phyloP scores from a whole-genome alignment of 2,113 vertebrate species.

The Gopherus evgoodei region DNA sequence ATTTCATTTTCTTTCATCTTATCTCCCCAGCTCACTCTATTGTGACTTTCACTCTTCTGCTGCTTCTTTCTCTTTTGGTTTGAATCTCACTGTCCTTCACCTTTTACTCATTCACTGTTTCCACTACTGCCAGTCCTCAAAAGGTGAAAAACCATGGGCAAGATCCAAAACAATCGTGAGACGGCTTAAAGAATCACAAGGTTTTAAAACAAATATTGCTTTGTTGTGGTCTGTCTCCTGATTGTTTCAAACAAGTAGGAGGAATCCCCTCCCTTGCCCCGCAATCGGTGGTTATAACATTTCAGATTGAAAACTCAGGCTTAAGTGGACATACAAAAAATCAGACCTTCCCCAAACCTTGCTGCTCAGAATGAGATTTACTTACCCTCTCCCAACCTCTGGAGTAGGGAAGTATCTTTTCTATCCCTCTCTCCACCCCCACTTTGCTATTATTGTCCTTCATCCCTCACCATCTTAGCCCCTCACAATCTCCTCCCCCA shows the following conservation, averaged over 20 bases:
- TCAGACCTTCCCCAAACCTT: too few species aligned
- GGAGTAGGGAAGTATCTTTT: not conserved
- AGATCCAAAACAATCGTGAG: not conserved
- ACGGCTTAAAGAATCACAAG: not conserved
- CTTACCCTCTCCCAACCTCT: not conserved
- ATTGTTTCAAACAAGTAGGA: not conserved
- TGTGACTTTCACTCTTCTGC: not conserved
- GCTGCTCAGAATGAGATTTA: not conserved
- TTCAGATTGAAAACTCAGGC: not conserved
- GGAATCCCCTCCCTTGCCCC: not conserved
- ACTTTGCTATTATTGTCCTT: not conserved
- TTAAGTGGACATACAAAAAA: not conserved
- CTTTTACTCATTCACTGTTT: not conserved
- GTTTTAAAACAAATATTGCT: not conserved
- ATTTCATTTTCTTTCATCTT: not conserved
- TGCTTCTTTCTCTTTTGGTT: not conserved
- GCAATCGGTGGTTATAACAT: not conserved
- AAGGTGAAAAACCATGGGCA: not conserved
- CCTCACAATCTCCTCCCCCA: not conserved
- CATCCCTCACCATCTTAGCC: not conserved
- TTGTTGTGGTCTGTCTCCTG: not conserved
- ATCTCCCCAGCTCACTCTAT: not conserved
- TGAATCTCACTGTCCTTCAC: too few species aligned
- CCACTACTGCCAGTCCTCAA: not conserved
- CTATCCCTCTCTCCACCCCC: not conserved